Evolutionary conservation across 2,888 invertebrate genomes (phyloP), one percentile per base, ranked within the genome.

Genomic region (Agonopterix subpropinquella): DNA sequence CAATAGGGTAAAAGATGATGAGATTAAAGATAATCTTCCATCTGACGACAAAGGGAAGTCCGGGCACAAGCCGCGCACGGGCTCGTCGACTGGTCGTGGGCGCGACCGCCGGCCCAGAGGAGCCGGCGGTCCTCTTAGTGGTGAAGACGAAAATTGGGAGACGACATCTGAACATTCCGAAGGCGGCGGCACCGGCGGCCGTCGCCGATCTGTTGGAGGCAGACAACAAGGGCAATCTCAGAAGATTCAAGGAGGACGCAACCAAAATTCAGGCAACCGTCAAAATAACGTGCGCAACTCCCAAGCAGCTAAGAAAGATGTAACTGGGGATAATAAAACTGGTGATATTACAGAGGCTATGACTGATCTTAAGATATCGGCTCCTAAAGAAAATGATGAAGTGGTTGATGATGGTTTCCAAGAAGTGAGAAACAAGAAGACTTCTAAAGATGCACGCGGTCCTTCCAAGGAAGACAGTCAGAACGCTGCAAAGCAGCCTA

Each of bases 141-240:
- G 89, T 8, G 91, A 91, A 54, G 92, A 91, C 58, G 92, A 92
- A 64, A 90, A 94, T 65, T 94, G 94, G 93, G 95, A 95, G 73
- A 94, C 95, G 43, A 95, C 94, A 11, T 94, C 95, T 7, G 96
- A 96, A 78, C 94, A 94, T 83, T 95, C 95, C 76, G 95, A 92
- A 69, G 82, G 84, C 43, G 79, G 80, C 15, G 80, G 76, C 41
- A 64, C 70, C 36, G 66, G 70, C 11, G 67, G 69, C 47, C 73
- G 74, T 48, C 80, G 80, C 44, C 78, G 82, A 49, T 71, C 81
- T 45, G 63, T 62, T 50, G 75, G 76, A 8, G 77, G 74, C 3
- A 71, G 80, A 47, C 77, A 67, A 54, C 53, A 71, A 35, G 73
- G 65, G 41, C 78, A 65, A 54, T 58, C 73, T 2, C 80, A 77